Evolutionary conservation across 2,113 vertebrate species (phyloP).

Genomic region (Rhinolophus ferrumequinum): DNA sequence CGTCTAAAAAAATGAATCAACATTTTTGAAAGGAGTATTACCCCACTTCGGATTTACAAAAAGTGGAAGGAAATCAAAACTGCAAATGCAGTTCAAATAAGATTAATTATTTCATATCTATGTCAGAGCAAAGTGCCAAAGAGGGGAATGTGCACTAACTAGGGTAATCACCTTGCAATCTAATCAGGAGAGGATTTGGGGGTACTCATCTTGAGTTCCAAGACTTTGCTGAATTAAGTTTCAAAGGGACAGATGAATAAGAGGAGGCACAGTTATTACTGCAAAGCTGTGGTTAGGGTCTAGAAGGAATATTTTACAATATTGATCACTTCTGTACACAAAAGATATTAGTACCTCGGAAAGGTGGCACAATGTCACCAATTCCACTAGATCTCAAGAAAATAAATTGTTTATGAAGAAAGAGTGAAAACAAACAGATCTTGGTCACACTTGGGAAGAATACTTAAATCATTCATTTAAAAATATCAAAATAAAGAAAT

Average conservation of each 20-base stretch:
- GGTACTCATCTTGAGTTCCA: neutral
- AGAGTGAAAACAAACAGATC: neutral
- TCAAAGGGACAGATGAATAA: constrained; percentile 26
- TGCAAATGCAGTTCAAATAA: constrained; percentile 29
- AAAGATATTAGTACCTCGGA: constrained; percentile 10
- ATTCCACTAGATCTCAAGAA: constrained; percentile 10
- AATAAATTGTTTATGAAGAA: constrained; percentile 49
- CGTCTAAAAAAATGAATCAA: neutral
- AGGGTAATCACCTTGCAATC: constrained; percentile 8
- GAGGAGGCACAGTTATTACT: neutral
- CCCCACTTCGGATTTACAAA: constrained; percentile 34
- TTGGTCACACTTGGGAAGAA: constrained; percentile 44
- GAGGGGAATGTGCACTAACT: neutral
- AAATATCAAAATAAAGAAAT: constrained; percentile 48
- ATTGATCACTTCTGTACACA: constrained; percentile 18
- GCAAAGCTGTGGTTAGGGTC: neutral
- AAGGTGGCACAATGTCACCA: neutral
- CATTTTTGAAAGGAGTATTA: constrained; percentile 9
- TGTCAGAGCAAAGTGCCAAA: constrained; percentile 32
- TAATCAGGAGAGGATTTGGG: constrained; percentile 56
- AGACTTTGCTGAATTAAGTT: neutral
- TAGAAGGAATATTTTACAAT: constrained; percentile 21
- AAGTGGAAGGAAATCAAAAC: constrained; percentile 54
- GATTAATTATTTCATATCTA: constrained; percentile 63
- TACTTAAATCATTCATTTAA: constrained; percentile 26